A percentile compares a stretch with the other conserved stretches of the same genome.
These are phyloP conservation scores for Cryptocheilus praepositus DNA, from an alignment of 2,888 invertebrate genomes.

Conservation along the genomic window DNA sequence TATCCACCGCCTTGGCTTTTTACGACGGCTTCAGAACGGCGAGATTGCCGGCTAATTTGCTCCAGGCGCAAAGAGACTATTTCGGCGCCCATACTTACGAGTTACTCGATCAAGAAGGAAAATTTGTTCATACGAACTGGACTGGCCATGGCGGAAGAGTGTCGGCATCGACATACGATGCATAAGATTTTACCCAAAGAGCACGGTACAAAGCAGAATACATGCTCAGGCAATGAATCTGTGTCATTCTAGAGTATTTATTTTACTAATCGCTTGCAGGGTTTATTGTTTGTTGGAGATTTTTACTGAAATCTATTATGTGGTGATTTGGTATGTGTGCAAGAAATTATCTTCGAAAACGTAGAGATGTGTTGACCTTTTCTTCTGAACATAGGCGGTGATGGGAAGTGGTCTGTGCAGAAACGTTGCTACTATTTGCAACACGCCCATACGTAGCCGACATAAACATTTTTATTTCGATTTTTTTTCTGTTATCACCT, in stretches of 20 bases:
- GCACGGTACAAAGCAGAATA: background rate
- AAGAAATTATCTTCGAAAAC: too few relatives aligned
- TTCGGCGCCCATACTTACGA: slow-evolving; percentile 99
- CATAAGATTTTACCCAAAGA: slow-evolving; percentile 73
- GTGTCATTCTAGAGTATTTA: background rate
- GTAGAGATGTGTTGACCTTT: too few relatives aligned
- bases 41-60: slow-evolving; percentile 93
- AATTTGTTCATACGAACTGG: slow-evolving; percentile 98
- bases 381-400: too few relatives aligned
- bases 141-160: slow-evolving; percentile 98
- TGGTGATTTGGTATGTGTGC: too few relatives aligned
- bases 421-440: too few relatives aligned
- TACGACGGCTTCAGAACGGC: slow-evolving; percentile 96
- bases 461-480: too few relatives aligned
- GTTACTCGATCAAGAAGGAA: slow-evolving; percentile 88
- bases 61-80: slow-evolving; percentile 98
- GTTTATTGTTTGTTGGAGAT: too few relatives aligned
- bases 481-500: too few relatives aligned
- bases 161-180: slow-evolving; percentile 93
- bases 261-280: background rate
- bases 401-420: too few relatives aligned
- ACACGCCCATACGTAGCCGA: too few relatives aligned
- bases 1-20: slow-evolving; percentile 95
- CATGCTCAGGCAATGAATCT: background rate
- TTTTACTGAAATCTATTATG: too few relatives aligned